A percentile compares a stretch with the other conserved stretches of the same genome.
phyloP scores from a whole-genome alignment of 2,888 invertebrate genomes.

The Sepioteuthis lessoniana region DNA sequence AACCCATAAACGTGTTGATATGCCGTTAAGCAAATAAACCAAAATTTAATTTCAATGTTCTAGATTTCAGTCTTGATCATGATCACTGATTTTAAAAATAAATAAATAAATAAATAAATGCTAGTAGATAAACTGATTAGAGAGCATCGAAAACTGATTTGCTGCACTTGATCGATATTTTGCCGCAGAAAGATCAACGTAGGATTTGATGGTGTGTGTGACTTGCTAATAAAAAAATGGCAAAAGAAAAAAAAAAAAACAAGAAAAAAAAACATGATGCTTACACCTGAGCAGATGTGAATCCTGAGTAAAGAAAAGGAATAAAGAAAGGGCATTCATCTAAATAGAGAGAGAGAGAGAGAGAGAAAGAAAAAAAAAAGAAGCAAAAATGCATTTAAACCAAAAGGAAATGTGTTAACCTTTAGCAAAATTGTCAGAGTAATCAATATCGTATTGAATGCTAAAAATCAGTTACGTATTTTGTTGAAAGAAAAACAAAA shows the following conservation, averaged over 20 bases:
- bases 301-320: neutral
- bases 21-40: no score
- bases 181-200: neutral
- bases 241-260: neutral
- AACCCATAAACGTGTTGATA: no score
- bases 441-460: neutral
- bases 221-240: neutral
- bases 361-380: neutral
- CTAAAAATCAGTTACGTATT: neutral
- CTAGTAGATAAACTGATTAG: slow-evolving; percentile 33
- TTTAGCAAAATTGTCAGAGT: neutral
- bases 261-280: neutral
- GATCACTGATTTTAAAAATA: neutral
- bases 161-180: neutral
- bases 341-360: neutral
- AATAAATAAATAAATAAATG: neutral
- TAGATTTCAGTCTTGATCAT: neutral
- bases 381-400: neutral
- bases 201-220: neutral
- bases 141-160: neutral
- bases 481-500: neutral
- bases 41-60: neutral
- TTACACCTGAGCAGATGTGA: neutral
- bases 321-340: no score
- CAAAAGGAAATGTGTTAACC: neutral